Conservation (phyloP, 2,797 vertebrate genomes). For the Falco peregrinus region DNA sequence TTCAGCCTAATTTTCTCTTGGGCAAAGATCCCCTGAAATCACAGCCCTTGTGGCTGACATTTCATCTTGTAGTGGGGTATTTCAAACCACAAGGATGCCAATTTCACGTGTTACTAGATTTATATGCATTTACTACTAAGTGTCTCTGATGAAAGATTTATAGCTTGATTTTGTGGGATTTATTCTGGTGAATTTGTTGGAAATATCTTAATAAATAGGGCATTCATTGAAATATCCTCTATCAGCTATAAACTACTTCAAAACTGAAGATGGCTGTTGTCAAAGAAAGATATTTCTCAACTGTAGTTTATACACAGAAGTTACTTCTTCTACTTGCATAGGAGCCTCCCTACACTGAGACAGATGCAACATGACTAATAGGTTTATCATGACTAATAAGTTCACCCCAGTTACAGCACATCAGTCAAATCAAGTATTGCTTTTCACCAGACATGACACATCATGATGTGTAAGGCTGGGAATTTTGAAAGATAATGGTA, state of each 20-base stretch:
- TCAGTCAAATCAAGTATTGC: constrained; percentile 52
- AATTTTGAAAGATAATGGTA: constrained; percentile 54
- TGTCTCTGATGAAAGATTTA: neutral
- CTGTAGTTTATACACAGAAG: neutral
- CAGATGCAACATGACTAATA: constrained; percentile 53
- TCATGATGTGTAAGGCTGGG: constrained; percentile 62
- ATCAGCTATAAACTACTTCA: neutral
- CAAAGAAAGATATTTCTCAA: neutral
- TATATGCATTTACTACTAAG: neutral
- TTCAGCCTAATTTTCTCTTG: neutral
- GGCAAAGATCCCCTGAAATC: neutral
- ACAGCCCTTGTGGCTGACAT: neutral
- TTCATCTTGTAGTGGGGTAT: neutral
- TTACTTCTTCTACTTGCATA: neutral
- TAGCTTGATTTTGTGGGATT: neutral
- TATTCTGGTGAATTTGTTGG: neutral
- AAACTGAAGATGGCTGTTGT: neutral
- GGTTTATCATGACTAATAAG: constrained; percentile 41
- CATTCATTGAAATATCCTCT: neutral
- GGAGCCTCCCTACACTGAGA: neutral
- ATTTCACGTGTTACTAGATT: neutral
- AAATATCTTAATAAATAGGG: neutral
- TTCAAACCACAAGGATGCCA: neutral
- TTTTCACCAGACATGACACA: constrained; percentile 65
- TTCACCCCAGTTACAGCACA: constrained; percentile 49